Base-by-base conservation (phyloP, 1,140 invertebrate genomes). In the Sitophilus oryzae region DNA sequence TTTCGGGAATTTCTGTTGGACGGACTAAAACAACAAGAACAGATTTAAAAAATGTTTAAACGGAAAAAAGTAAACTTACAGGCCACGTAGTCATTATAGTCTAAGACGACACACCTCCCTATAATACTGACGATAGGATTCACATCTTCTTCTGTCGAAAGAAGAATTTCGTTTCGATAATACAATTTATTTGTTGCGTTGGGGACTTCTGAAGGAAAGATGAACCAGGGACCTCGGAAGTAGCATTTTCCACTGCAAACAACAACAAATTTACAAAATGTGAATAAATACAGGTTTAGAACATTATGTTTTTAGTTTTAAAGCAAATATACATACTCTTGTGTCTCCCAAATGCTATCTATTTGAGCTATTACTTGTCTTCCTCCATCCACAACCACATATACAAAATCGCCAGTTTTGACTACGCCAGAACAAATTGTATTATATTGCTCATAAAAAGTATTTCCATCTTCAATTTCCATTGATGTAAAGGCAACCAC, bases 121-220 rank as follows among this genome's bases (percentile, higher is more conserved):
- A 93, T 85, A 60, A 98, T 89, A 58, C 87, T 89, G 47, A 91
- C 82, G 9, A 97, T 79, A 1, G 91, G 88, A 74, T 93, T 91
- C 0, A 89, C 89, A 62, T 94, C 92, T 70, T 96, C 92, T 50
- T 93, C 84, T 1, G 88, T 90, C 41, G 91, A 93, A 11, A 96
- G 75, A 60, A 98, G 87, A 16, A 98, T 80, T 77, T 99, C 96
- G 74, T 96, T 91, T 59, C 92, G 89, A 75, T 93, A 98, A 74
- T 95, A 98, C n/a, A 88, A 77, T 68, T 83, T 73, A 44, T 76
- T 79, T 60, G 77, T 82, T 48, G 81, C 80, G 73, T 84, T 87
- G 71, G 78, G 83, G 44, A 96, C 85, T 75, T 98, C 94, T 15
- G 79, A 77, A 2, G 96, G 91, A 42, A 87, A 82, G 36, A 98